Conservation (phyloP, 2,113 vertebrate species). For the Bubo scandiacus region DNA sequence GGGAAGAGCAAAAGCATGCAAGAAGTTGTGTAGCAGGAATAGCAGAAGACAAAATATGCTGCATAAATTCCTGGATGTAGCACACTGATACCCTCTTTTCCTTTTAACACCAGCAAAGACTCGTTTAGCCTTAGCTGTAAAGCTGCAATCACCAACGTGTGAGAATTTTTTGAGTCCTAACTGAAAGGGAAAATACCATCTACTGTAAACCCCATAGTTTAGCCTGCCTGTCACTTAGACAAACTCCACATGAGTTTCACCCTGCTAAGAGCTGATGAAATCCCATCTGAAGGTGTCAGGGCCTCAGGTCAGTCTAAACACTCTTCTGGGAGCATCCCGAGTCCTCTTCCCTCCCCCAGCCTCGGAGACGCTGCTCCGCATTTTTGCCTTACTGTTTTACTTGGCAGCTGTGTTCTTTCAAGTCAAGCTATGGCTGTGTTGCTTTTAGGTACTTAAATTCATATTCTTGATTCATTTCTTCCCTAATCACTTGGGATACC, state of each 20-base stretch:
- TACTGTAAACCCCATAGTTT: not conserved
- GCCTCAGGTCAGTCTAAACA: slow-evolving; percentile 5
- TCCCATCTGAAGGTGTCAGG: not conserved
- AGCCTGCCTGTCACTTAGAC: not conserved
- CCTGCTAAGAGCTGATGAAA: not conserved
- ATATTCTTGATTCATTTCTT: slow-evolving; percentile 52
- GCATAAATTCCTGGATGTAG: not conserved
- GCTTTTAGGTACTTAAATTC: slow-evolving; percentile 43
- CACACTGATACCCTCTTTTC: not conserved
- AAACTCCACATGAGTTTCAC: not conserved
- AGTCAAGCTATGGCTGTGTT: not conserved
- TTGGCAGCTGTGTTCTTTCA: slow-evolving; percentile 44
- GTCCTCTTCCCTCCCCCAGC: not conserved
- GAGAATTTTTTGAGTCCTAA: not conserved
- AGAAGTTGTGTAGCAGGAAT: not conserved
- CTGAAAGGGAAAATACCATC: not conserved
- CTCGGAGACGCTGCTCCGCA: not conserved
- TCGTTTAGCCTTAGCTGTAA: not conserved
- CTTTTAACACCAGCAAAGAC: not conserved
- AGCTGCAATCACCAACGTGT: rapidly evolving
- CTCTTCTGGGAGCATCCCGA: not conserved
- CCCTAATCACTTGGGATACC: slow-evolving; percentile 30
- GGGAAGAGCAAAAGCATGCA: not conserved
- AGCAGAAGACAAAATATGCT: not conserved
- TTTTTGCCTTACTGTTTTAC: slow-evolving; percentile 6